Evolutionary conservation across 2,888 invertebrate species (phyloP), one percentile per base, ranked within the genome.

Genomic region (Cephus nigrinus): DNA sequence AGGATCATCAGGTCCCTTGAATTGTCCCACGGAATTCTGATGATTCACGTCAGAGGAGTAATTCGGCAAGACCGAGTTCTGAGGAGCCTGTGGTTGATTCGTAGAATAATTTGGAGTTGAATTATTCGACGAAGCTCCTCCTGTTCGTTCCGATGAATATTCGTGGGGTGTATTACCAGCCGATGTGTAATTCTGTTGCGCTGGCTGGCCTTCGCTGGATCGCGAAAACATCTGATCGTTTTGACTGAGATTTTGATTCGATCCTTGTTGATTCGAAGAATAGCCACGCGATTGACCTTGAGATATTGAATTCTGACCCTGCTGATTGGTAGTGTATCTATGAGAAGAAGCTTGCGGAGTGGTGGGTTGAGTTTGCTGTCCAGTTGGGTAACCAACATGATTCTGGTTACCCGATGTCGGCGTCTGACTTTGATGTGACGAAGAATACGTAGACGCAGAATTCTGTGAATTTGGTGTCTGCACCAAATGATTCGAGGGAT

Each of bases 1-100:
- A n/a, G 89, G 86, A 78, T 91, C 89, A 15, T 90, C 89, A 1
- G 88, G 68, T 40, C 78, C 81, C 72, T 90, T 90, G 71, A 89
- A 87, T 75, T 88, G 85, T 15, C 81, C 80, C 15, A 83, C 83
- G 68, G 85, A 83, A 76, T 82, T 88, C 15, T 84, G 85, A 80
- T 84, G 85, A 0, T 76, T 69, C 12, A 71, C 73, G 31, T 84
- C 80, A 1, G 85, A 72, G 23, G 85, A 40, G 78, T 88, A 90
- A 82, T 83, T 88, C 11, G 84, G 74, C 68, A 89, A 79, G 1
- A 68, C 73, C 5, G 76, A 68, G 82, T 77, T 84, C 31, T 84
- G 86, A 5, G 81, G 86, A 9, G 81, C 73, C 68, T 85, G 83
- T 12, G 82, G 33, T 55, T 83, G 82, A 80, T 82, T 86, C 23